Percentiles rank a stretch among this genome's conserved stretches.
phyloP scores from a whole-genome alignment of 2,113 vertebrate species.

The Empidonax alnorum region DNA sequence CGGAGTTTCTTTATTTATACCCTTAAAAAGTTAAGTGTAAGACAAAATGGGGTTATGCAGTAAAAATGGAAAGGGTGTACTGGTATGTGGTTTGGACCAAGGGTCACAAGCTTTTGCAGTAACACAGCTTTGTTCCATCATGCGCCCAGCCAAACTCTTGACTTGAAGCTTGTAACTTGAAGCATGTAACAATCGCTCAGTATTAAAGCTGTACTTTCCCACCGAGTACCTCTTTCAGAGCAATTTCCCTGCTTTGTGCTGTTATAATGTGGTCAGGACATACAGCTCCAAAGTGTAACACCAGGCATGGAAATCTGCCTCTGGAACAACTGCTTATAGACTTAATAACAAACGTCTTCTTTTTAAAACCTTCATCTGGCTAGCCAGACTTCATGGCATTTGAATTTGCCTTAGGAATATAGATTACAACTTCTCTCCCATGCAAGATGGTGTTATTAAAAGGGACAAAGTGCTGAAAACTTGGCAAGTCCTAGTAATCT shows the following conservation, averaged over 20 bases:
- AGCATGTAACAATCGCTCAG: not conserved
- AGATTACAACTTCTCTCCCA: not conserved
- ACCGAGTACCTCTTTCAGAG: not conserved
- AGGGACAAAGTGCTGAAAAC: not conserved
- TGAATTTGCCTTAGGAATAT: not conserved
- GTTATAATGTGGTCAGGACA: not conserved
- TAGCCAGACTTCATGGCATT: not conserved
- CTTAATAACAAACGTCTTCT: not conserved
- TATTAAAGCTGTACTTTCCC: not conserved
- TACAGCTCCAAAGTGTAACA: not conserved
- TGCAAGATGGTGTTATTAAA: not conserved
- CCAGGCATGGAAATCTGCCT: not conserved
- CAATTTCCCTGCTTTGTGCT: not conserved
- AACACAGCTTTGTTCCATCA: not conserved
- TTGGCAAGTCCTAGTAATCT: not conserved
- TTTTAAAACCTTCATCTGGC: not conserved
- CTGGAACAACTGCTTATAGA: not conserved
- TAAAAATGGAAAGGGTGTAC: not conserved
- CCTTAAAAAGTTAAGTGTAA: not conserved
- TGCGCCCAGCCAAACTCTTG: accelerated
- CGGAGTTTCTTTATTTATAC: not conserved
- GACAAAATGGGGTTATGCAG: not conserved
- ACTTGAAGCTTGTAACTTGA: not conserved
- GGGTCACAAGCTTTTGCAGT: not conserved
- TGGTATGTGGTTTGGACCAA: not conserved